A percentile compares a stretch with the other conserved stretches of the same genome.
phyloP scores from a whole-genome alignment of 2,113 vertebrate genomes.

The Pangasianodon gigas region DNA sequence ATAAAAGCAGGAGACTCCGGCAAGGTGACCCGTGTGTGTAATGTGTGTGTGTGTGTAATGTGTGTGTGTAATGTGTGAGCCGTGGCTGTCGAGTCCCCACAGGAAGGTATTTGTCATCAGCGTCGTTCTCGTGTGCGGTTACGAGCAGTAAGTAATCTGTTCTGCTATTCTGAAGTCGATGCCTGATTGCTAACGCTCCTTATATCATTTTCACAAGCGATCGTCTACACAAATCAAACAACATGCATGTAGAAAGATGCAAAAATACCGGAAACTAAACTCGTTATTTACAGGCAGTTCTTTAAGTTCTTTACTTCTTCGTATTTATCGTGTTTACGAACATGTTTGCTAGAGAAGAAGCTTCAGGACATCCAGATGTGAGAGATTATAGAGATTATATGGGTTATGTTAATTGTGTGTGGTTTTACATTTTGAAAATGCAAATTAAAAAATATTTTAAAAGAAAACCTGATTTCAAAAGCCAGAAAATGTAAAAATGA shows the following conservation, averaged over 20 bases:
- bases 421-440: not conserved
- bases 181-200: conserved; percentile 64
- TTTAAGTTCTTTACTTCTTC: not conserved
- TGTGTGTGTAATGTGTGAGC: conserved; percentile 65
- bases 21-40: conserved; percentile 74
- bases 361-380: not conserved
- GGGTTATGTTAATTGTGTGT: not conserved
- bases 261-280: not conserved
- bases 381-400: not conserved
- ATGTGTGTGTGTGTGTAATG: conserved; percentile 6
- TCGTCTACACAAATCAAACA: not conserved
- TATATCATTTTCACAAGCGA: conserved; percentile 39
- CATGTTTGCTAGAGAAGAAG: not conserved
- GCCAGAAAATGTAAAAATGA: too few relatives aligned
- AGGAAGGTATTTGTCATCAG: conserved; percentile 75
- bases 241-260: not conserved
- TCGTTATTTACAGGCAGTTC: not conserved
- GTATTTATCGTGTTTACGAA: not conserved
- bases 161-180: conserved; percentile 65
- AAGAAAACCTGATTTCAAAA: too few relatives aligned
- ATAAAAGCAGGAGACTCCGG: conserved; percentile 64
- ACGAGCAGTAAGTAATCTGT: conserved; percentile 74
- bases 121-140: conserved; percentile 68
- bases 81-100: conserved; percentile 70
- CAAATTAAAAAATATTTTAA: not conserved